Evolutionary conservation across 2,888 invertebrate genomes (phyloP).

Genomic region (Bombyx huttoni): DNA sequence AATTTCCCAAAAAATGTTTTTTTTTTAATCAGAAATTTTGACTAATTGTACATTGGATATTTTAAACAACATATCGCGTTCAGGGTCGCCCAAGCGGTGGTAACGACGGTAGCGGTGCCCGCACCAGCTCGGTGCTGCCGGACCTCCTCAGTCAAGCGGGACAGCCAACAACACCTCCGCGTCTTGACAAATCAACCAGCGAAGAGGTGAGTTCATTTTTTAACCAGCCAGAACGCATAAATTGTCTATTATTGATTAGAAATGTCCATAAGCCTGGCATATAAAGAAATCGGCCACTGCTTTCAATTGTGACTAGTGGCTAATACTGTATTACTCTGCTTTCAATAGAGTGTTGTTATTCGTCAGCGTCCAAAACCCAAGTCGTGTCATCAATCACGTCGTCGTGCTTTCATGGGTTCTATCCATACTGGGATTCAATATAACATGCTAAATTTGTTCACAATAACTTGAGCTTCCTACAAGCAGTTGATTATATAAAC

Average conservation of each 20-base stretch:
- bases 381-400: slow-evolving; percentile 15
- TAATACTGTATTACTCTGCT: not conserved
- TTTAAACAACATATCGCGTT: slow-evolving; percentile 11
- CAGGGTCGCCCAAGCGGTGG: slow-evolving; percentile 62
- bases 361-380: not conserved
- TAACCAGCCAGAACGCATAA: too few relatives aligned
- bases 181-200: slow-evolving; percentile 93
- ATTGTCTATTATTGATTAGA: not conserved
- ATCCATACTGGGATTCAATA: slow-evolving; percentile 15
- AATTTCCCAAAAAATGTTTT: too few relatives aligned
- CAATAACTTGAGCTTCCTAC: slow-evolving; percentile 28
- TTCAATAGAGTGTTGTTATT: not conserved
- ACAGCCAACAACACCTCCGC: slow-evolving; percentile 86
- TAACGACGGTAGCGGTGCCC: slow-evolving; percentile 76
- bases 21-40: not conserved
- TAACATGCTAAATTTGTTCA: slow-evolving; percentile 22
- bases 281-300: not conserved
- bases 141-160: slow-evolving; percentile 93
- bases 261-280: not conserved
- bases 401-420: slow-evolving; percentile 20
- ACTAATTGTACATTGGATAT: not conserved
- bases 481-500: not conserved
- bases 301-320: slow-evolving; percentile 2
- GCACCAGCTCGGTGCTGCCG: slow-evolving; percentile 94
- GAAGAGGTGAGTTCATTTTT: slow-evolving; percentile 85